Evolutionary conservation across 1,140 invertebrate genomes (phyloP).

Genomic region (Rhopalosiphum maidis): DNA sequence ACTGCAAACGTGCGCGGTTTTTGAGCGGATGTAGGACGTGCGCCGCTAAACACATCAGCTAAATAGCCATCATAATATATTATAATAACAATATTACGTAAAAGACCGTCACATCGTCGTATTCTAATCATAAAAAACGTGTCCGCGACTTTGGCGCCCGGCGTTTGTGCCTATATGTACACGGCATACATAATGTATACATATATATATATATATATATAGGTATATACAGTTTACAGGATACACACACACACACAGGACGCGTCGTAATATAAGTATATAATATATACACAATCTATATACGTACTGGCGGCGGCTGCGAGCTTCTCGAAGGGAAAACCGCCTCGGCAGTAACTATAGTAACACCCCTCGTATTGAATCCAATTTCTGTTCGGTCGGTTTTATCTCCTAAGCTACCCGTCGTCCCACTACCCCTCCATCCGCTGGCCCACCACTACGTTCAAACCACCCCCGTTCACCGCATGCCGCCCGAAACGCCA

Average conservation of each 20-base stretch:
- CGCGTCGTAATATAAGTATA: background rate
- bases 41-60: background rate
- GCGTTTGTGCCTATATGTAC: background rate
- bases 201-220: background rate
- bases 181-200: background rate
- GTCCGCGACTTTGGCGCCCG: background rate
- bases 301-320: background rate
- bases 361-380: constrained; percentile 55
- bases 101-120: background rate
- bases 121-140: constrained; percentile 17
- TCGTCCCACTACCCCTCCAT: background rate
- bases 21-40: no score
- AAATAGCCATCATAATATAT: background rate
- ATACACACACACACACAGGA: background rate
- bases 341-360: constrained; percentile 54
- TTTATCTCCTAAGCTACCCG: constrained; percentile 54
- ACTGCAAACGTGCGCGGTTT: background rate
- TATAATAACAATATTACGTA: background rate
- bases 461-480: background rate
- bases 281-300: background rate
- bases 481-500: constrained; percentile 31
- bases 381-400: constrained; percentile 55
- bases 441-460: background rate
- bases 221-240: no score
- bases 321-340: constrained; percentile 46